phyloP scores from a whole-genome alignment of 2,113 vertebrate species.

The Myrmecobius fasciatus region DNA sequence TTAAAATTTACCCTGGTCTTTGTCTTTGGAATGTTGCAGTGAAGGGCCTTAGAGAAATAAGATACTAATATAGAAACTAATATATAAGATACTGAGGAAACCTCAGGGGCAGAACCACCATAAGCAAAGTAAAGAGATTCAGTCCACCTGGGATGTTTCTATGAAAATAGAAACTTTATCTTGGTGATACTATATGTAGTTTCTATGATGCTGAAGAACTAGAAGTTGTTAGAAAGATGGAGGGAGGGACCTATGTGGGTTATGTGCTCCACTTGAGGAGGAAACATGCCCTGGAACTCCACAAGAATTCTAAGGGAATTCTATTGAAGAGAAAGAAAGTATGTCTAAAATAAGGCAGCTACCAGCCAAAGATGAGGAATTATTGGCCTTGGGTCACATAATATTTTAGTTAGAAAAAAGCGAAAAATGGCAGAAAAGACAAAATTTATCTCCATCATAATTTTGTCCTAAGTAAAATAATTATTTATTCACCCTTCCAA shows the following conservation, averaged over 20 bases:
- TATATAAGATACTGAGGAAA: not conserved
- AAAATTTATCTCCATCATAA: not conserved
- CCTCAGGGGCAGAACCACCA: not conserved
- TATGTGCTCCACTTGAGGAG: not conserved
- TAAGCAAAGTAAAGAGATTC: not conserved
- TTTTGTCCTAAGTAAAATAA: not conserved
- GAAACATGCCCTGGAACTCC: not conserved
- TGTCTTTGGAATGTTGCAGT: not conserved
- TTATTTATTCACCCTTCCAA: not conserved
- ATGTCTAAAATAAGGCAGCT: not conserved
- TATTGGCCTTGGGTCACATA: not conserved
- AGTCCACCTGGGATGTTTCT: not conserved
- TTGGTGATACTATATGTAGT: not conserved
- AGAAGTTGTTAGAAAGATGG: not conserved
- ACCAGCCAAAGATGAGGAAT: not conserved
- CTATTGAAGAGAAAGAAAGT: not conserved
- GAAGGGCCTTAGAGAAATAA: not conserved
- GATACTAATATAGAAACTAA: not conserved
- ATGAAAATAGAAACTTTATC: not conserved
- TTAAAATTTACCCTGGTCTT: not conserved
- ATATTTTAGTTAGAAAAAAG: not conserved
- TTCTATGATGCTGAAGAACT: not conserved
- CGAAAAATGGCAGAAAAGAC: not conserved
- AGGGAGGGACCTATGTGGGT: not conserved
- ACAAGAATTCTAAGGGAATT: not conserved